phyloP scores from a whole-genome alignment of 1,140 invertebrate genomes.

The Scaptomyza hsui region DNA sequence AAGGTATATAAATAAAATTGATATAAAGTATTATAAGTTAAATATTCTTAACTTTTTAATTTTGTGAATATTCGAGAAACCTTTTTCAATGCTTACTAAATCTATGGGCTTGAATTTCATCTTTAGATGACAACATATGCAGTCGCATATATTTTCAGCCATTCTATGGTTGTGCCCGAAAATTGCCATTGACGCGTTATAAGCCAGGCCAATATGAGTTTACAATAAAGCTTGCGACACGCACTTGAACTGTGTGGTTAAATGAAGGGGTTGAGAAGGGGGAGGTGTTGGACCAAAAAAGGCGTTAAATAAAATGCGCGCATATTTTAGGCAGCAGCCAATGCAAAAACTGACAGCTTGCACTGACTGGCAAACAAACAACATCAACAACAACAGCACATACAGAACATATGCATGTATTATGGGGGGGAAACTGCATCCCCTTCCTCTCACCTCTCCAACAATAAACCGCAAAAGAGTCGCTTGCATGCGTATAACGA shows the following conservation, averaged over 20 bases:
- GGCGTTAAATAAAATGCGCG: conserved; percentile 64
- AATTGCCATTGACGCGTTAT: conserved; percentile 24
- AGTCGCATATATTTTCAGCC: conserved; percentile 4
- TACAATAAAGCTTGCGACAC: conserved; percentile 46
- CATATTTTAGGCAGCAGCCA: conserved; percentile 65
- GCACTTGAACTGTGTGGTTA: conserved; percentile 21
- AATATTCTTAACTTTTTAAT: no score
- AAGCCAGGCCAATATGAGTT: conserved; percentile 44
- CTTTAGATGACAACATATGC: no score
- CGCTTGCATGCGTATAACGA: conserved; percentile 40
- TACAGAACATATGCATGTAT: conserved; percentile 29
- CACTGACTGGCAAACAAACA: conserved; percentile 35
- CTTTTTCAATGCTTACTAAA: background rate
- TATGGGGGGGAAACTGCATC: no score
- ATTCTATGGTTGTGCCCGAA: background rate
- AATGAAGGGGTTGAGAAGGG: background rate
- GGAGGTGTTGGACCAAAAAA: conserved; percentile 11
- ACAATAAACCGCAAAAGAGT: conserved; percentile 27
- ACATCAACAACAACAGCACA: conserved; percentile 6
- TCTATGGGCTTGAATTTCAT: no score
- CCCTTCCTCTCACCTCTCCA: conserved; percentile 12
- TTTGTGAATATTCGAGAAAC: background rate
- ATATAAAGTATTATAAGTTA: no score
- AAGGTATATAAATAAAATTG: no score
- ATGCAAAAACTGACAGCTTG: conserved; percentile 55